Conservation (phyloP, 2,888 invertebrate genomes). For the Pardosa pseudoannulata region DNA sequence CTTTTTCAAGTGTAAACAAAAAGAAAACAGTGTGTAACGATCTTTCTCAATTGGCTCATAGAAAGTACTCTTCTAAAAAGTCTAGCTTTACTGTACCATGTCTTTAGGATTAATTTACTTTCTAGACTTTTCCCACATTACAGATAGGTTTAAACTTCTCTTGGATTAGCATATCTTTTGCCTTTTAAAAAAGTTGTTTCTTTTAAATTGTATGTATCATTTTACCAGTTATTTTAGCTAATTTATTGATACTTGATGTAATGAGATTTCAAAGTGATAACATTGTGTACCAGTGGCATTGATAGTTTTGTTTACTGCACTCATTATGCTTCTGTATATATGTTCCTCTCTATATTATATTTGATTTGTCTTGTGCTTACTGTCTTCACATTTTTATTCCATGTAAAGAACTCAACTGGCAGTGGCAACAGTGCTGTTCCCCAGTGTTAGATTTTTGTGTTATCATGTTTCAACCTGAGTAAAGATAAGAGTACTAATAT, state of each 20-base stretch:
- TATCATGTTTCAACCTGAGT: constrained; percentile 14
- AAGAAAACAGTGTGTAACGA: no score
- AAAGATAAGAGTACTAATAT: constrained; percentile 19
- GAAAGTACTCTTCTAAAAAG: no score
- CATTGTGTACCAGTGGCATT: background rate
- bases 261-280: background rate
- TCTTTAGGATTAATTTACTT: no score
- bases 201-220: no score
- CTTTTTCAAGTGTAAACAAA: no score
- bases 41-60: no score
- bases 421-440: constrained; percentile 51
- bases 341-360: constrained; percentile 56
- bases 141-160: no score
- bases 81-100: no score
- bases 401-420: constrained; percentile 62
- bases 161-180: background rate
- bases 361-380: constrained; percentile 54
- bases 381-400: constrained; percentile 53
- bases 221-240: no score
- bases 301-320: constrained; percentile 20
- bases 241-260: background rate
- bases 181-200: no score
- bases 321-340: constrained; percentile 64
- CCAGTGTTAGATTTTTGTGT: constrained; percentile 50
- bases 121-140: no score